A percentile compares a stretch with the other conserved stretches of the same genome.
phyloP scores from a whole-genome alignment of 30 jellyfish, hydroid and myxozoan species.

The Pseudorhiza aurosa region DNA sequence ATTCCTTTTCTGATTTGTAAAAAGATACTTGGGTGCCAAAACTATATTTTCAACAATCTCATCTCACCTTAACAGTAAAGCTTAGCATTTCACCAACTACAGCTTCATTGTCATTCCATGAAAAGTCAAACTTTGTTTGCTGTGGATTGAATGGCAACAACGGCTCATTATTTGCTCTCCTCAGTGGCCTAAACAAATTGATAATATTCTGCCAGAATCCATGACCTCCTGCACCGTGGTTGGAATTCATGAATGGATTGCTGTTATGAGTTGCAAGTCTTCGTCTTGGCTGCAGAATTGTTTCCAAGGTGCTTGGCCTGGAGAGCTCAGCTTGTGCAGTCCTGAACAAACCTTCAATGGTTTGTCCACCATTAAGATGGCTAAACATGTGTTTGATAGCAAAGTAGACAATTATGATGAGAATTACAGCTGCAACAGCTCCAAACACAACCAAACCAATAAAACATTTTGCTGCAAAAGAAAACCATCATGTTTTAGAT shows the following conservation, averaged over 20 bases:
- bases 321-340: not conserved
- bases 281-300: not conserved
- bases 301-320: not conserved
- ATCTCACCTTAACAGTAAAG: conserved; percentile 28
- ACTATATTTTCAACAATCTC: not conserved
- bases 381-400: not conserved
- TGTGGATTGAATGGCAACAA: conserved; percentile 43
- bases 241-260: not conserved
- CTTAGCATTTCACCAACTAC: conserved; percentile 70
- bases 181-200: conserved; percentile 5
- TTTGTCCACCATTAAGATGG: not conserved
- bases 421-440: not conserved
- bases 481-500: no score
- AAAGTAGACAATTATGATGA: not conserved
- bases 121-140: conserved; percentile 33
- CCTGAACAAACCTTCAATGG: not conserved
- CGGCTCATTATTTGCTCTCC: conserved; percentile 7
- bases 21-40: no score
- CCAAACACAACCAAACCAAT: conserved; percentile 10
- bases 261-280: conserved; percentile 1
- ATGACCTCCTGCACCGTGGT: not conserved
- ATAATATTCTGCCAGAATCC: conserved; percentile 25
- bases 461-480: conserved; percentile 14
- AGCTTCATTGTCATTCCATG: conserved; percentile 44
- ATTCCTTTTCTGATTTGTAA: no score